phyloP scores from a whole-genome alignment of 2,113 vertebrate genomes.

The Melanocharis versteri region DNA sequence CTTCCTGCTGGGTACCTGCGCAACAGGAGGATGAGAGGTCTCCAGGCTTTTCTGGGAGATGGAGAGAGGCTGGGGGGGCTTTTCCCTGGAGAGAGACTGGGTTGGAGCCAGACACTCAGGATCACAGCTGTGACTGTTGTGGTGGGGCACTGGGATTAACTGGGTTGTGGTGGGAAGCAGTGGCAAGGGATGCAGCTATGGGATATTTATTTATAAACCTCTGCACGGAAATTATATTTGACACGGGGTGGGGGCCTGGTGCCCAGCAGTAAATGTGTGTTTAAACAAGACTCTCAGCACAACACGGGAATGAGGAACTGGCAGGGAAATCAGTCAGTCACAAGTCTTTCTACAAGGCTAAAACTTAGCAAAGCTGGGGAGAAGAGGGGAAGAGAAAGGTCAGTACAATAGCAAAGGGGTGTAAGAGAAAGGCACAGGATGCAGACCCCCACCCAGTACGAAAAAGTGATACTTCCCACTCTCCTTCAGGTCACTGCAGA shows the following conservation, averaged over 20 bases:
- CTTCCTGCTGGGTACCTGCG: not conserved
- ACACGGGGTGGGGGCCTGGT: too few relatives aligned
- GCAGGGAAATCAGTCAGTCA: not conserved
- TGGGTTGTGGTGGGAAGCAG: not conserved
- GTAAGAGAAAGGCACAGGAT: not conserved
- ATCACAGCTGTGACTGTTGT: accelerated
- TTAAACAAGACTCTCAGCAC: not conserved
- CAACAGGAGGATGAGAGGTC: not conserved
- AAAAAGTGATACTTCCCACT: not conserved
- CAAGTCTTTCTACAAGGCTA: not conserved
- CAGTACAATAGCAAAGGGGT: not conserved
- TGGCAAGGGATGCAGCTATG: not conserved
- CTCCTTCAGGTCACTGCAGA: not conserved
- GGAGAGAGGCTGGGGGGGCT: not conserved
- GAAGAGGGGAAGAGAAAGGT: not conserved
- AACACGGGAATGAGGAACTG: not conserved
- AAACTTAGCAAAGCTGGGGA: not conserved
- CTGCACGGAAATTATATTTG: not conserved
- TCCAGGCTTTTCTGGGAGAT: not conserved
- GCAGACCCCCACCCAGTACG: accelerated
- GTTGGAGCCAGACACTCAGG: not conserved
- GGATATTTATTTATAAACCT: not conserved
- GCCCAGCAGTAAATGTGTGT: not conserved
- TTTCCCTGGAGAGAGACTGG: not conserved
- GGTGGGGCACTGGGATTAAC: not conserved